A percentile compares a stretch with the other conserved stretches of the same genome.
Conservation (phyloP, 2,888 invertebrate genomes). For the Anorthoa munda region DNA sequence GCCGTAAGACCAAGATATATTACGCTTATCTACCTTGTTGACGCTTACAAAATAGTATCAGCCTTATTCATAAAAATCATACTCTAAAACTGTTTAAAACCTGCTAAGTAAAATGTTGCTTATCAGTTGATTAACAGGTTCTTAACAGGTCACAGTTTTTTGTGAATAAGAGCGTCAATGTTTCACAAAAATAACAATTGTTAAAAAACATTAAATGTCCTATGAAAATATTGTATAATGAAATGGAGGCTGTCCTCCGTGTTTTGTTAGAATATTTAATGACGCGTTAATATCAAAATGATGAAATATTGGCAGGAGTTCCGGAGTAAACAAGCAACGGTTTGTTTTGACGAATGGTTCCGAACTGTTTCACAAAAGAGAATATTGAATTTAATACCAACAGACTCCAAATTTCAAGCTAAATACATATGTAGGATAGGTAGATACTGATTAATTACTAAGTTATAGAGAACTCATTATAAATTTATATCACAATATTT, state of each 20-base stretch:
- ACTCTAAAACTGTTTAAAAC: background rate
- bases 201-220: background rate
- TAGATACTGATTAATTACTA: background rate
- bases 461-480: background rate
- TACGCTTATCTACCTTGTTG: background rate
- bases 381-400: constrained; percentile 34
- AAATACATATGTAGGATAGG: background rate
- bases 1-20: background rate
- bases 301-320: constrained; percentile 47
- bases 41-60: no score
- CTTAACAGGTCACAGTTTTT: background rate
- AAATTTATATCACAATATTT: background rate
- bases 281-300: constrained; percentile 41
- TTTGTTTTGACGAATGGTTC: constrained; percentile 39
- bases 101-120: no score
- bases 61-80: no score
- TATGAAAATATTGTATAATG: constrained; percentile 25
- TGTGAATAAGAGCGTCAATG: background rate
- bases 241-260: constrained; percentile 11
- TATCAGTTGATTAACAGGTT: no score
- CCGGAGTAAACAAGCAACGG: constrained; percentile 41
- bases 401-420: background rate
- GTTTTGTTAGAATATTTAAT: constrained; percentile 42
- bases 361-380: constrained; percentile 22
- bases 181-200: background rate